Conservation (phyloP, 1,140 invertebrate genomes). For the Idris sp. region DNA sequence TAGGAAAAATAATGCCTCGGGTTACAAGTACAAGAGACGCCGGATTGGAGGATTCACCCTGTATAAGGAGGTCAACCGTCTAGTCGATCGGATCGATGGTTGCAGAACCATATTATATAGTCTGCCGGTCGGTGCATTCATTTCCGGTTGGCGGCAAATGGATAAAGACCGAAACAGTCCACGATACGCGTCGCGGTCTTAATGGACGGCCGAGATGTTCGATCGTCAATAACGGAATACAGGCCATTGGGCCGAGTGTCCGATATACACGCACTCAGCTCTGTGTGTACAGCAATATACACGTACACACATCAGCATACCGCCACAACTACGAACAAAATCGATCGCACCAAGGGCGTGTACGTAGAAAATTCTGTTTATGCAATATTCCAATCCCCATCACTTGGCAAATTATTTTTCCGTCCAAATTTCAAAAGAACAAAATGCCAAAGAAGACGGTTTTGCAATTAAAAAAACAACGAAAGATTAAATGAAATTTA, state of each 20-base stretch:
- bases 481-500: too few species aligned
- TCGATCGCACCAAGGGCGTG: slow-evolving; percentile 63
- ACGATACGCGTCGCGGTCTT: slow-evolving; percentile 57
- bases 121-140: slow-evolving; percentile 59
- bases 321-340: slow-evolving; percentile 45
- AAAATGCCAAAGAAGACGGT: too few species aligned
- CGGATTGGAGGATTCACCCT: slow-evolving; percentile 59
- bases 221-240: slow-evolving; percentile 62
- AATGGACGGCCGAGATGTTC: slow-evolving; percentile 49
- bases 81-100: slow-evolving; percentile 62
- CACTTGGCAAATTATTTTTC: too few species aligned
- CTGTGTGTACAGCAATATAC: too few species aligned
- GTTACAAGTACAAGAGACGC: slow-evolving; percentile 12
- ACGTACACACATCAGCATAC: slow-evolving; percentile 13
- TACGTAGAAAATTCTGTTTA: slow-evolving; percentile 58
- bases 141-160: slow-evolving; percentile 61
- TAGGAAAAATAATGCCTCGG: too few species aligned
- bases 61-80: slow-evolving; percentile 64
- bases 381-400: slow-evolving; percentile 56
- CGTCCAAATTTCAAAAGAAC: background rate
- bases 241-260: slow-evolving; percentile 56
- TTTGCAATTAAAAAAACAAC: too few species aligned
- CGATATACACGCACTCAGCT: slow-evolving; percentile 44
- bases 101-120: slow-evolving; percentile 62
- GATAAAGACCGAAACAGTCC: slow-evolving; percentile 57